Evolutionary conservation across 2,113 vertebrate species (phyloP), one percentile per base, ranked within the genome.

Genomic region (Ramphastos sulfuratus): DNA sequence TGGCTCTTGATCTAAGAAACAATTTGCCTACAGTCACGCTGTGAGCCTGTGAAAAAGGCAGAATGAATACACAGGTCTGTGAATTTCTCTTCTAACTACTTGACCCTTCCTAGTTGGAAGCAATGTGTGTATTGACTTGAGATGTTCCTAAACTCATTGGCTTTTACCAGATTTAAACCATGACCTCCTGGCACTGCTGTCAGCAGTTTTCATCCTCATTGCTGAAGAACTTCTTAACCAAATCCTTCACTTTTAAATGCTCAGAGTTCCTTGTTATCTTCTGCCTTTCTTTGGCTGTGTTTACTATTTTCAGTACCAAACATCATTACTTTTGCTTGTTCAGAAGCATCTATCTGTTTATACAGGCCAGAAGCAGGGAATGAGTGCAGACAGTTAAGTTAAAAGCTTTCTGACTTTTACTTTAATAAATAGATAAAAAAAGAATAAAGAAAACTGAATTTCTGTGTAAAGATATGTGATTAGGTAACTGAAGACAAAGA

Each of bases 221-320:
- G 6, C 39, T 74, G 31, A 78, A 78, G 28, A 74, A 66, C 66
- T 89, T 56, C 24, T 84, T 33, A 77, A 50, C 10, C 4, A 48
- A 28, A 18, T 63, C 19, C 50, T 86, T 84, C 2, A 50, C 60
- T 94, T 81, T 81, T 4, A 65, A 39, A 11, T 15, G 5, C 56
- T 39, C 27, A 25, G 7, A n/a, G 17, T 69, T 81, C 21, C 20
- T 80, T 18, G n/a, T 42, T 19, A 21, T 71, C 48, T 80, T 58
- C 15, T 73, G 23, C 24, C 10, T 76, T 79, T 72, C 30, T 24
- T 55, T 63, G 50, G 14, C 37, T 64, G 56, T 92, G 65, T 95
- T 95, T 90, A 93, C 86, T 92, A 63, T 64, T 88, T 52, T 85
- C 44, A 71, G 56, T 85, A 84, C 46, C 83, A 95, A 82, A 84